Percentiles rank a stretch among this genome's conserved stretches.
Evolutionary conservation across 2,113 vertebrate species (phyloP).

Genomic region (Todiramphus saurophagus): DNA sequence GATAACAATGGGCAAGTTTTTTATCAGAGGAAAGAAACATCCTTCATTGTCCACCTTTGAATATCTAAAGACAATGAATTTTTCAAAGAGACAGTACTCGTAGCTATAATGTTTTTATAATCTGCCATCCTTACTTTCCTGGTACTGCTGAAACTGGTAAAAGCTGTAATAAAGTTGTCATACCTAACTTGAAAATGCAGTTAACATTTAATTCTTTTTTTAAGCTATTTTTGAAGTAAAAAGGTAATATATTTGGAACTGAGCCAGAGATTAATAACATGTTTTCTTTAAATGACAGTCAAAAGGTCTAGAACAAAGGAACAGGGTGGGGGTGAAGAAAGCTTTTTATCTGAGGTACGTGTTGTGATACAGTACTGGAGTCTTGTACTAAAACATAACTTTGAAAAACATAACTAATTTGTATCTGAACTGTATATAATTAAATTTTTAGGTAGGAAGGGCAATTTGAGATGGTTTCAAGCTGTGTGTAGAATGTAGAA

Average conservation of each 20-base stretch:
- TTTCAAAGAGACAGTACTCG: not conserved
- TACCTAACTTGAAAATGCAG: not conserved
- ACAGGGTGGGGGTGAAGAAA: not conserved
- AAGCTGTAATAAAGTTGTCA: not conserved
- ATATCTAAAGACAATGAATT: not conserved
- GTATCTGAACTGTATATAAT: not conserved
- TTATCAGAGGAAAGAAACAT: not conserved
- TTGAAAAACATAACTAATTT: not conserved
- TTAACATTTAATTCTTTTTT: not conserved
- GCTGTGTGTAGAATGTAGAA: not conserved
- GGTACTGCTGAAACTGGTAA: not conserved
- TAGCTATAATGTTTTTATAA: not conserved
- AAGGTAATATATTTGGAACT: not conserved
- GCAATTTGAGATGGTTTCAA: not conserved
- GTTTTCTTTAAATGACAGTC: not conserved
- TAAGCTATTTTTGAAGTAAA: slow-evolving; percentile 2
- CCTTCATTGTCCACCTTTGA: not conserved
- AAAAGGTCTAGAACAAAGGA: not conserved
- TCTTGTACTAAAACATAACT: not conserved
- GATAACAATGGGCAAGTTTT: not conserved
- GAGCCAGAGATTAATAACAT: not conserved
- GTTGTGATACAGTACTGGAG: not conserved
- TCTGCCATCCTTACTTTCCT: not conserved
- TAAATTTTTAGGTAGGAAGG: not conserved
- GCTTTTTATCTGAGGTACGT: not conserved